A percentile compares a stretch with the other conserved stretches of the same genome.
These are phyloP conservation scores for Peromyscus polionotus DNA, from an alignment of 2,113 vertebrate genomes.

Conservation along the genomic window DNA sequence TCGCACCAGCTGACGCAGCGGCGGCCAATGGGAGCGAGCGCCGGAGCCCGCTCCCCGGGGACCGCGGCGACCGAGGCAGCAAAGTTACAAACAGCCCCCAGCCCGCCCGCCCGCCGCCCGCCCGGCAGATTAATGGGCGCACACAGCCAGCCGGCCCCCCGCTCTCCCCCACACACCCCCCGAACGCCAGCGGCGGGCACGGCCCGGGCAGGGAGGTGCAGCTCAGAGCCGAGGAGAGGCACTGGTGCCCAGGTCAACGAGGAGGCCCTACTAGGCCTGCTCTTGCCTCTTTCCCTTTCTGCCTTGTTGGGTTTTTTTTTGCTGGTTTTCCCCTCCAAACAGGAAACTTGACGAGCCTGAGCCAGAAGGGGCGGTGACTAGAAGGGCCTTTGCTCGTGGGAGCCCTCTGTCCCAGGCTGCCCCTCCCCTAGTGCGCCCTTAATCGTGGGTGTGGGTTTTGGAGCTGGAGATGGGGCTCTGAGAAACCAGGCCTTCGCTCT, in stretches of 20 bases:
- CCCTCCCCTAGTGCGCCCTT: constrained; percentile 23
- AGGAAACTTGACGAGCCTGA: constrained; percentile 67
- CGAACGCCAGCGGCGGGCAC: constrained; percentile 61
- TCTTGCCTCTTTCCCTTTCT: constrained; percentile 13
- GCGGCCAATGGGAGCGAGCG: constrained; percentile 93
- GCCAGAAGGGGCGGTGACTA: constrained; percentile 42
- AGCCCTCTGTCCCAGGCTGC: not conserved
- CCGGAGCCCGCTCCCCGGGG: constrained; percentile 91
- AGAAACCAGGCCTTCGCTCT: constrained; percentile 24
- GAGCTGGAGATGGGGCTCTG: not conserved
- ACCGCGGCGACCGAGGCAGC: constrained; percentile 91
- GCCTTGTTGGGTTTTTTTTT: constrained; percentile 33
- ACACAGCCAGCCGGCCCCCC: constrained; percentile 71
- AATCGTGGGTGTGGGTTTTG: not conserved
- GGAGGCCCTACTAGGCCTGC: constrained; percentile 39
- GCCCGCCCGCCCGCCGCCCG: constrained; percentile 75
- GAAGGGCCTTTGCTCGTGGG: not conserved
- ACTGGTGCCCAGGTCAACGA: not conserved
- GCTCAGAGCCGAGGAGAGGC: not conserved
- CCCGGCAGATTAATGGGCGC: constrained; percentile 83
- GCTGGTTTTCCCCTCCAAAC: constrained; percentile 50
- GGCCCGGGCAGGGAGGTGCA: not conserved
- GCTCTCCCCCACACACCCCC: constrained; percentile 31
- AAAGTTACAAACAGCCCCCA: constrained; percentile 90
- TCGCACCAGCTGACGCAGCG: constrained; percentile 94